Evolutionary conservation across 2,113 vertebrate genomes (phyloP), one percentile per base, ranked within the genome.

Genomic region (Puffinus mauretanicus): DNA sequence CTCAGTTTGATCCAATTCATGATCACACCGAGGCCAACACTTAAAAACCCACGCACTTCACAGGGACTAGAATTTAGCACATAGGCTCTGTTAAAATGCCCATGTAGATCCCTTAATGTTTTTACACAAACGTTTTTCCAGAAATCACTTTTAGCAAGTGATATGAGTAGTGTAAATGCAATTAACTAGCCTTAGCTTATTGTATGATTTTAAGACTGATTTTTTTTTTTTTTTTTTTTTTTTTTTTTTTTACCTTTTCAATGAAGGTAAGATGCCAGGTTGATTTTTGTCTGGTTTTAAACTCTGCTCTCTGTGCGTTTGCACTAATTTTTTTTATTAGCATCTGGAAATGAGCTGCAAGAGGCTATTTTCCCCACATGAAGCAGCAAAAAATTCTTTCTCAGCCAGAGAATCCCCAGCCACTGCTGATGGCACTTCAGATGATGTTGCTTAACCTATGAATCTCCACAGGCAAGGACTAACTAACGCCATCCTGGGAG

Each of bases 391-490:
- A 78, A 57, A 29, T 62, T 60, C n/a, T 77, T 55, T 57, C 49
- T 80, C 3, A 0, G 84, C 72, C 66, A 54, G 58, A 73, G 66
- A 90, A 62, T 51, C 42, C 58, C 44, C 52, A 70, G 38, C 24
- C 71, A 85, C 69, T 47, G 71, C 77, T 90, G 90, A 84, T 60
- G 71, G 30, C 66, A 86, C 88, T 91, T 93, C 17, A 67, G 30
- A 47, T 82, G 57, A 21, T 73, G 47, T 9, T 88, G 71, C 88
- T 94, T 80, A 97, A 82, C 83, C 91, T 93, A 58, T 38, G 94
- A 82, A 88, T 85, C 62, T 91, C 61, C 82, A 61, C 52, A 84
- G 94, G 64, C n/a, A 51, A 67, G 79, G 79, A 54, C 49, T 79
- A 54, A 11, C 67, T 88, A 85, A 32, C 29, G 7, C 17, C 77